phyloP scores from a whole-genome alignment of 2,113 vertebrate species.

The Puntigrus tetrazona region DNA sequence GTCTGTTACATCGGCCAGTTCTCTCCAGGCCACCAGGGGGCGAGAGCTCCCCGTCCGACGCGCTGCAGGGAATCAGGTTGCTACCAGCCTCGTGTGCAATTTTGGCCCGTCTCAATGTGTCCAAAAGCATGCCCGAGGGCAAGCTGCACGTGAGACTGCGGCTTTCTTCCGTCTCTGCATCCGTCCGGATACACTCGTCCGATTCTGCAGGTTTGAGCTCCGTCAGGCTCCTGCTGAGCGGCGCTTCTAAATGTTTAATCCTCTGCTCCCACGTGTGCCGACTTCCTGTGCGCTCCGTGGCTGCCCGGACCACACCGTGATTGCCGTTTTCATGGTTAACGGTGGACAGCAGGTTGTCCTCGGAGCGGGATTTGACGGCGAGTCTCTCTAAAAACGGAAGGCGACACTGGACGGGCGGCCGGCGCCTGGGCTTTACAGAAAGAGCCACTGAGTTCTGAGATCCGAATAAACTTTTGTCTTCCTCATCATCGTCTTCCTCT shows the following conservation, averaged over 20 bases:
- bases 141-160: conserved; percentile 44
- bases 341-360: conserved; percentile 84
- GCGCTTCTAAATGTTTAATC: conserved; percentile 30
- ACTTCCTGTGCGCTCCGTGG: conserved; percentile 23
- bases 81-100: conserved; percentile 19
- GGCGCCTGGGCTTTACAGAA: conserved; percentile 77
- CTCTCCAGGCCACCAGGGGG: conserved; percentile 38
- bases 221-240: conserved; percentile 81
- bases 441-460: conserved; percentile 65
- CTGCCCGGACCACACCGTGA: neutral
- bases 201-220: conserved; percentile 68
- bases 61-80: conserved; percentile 42
- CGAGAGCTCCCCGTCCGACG: conserved; percentile 60
- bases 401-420: conserved; percentile 76
- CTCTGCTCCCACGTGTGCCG: neutral
- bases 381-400: conserved; percentile 66
- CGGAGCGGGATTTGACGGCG: conserved; percentile 83
- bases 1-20: conserved; percentile 69
- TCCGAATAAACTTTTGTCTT: conserved; percentile 56
- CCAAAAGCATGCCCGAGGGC: conserved; percentile 59
- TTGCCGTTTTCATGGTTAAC: neutral
- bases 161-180: neutral
- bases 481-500: conserved; percentile 63
- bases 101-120: conserved; percentile 55
- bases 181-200: conserved; percentile 33